phyloP scores from a whole-genome alignment of 1,140 invertebrate genomes.

The Lepidotrigona ventralis region DNA sequence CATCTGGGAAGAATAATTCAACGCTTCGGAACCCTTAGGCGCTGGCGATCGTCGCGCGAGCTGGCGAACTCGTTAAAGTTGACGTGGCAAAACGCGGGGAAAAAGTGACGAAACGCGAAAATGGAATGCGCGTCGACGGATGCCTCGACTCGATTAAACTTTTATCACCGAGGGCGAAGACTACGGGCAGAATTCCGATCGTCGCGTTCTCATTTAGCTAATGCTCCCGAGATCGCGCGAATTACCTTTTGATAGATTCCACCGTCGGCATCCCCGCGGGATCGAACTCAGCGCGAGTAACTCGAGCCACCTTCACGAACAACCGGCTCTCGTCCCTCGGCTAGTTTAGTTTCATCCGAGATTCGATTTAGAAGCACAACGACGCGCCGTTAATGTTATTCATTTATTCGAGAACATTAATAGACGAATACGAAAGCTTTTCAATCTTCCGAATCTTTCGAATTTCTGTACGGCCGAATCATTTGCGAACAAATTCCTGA shows the following conservation, averaged over 20 bases:
- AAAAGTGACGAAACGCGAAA: background rate
- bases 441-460: background rate
- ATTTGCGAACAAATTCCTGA: background rate
- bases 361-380: background rate
- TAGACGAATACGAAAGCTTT: no score
- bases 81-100: background rate
- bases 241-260: constrained; percentile 44
- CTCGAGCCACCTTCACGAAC: no score
- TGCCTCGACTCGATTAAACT: constrained; percentile 43
- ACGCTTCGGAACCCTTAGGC: no score
- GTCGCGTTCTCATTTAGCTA: constrained; percentile 30
- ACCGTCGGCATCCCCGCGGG: constrained; percentile 7
- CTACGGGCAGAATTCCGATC: constrained; percentile 38
- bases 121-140: constrained; percentile 18
- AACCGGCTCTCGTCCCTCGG: background rate
- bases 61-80: background rate
- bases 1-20: no score
- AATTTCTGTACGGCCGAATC: background rate
- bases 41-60: no score
- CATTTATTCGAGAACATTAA: no score
- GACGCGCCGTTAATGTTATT: no score
- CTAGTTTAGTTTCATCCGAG: constrained; percentile 4
- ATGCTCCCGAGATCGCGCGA: constrained; percentile 37
- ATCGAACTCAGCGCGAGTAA: background rate
- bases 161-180: constrained; percentile 18